Base-by-base conservation (phyloP, 1,140 invertebrate species). In the Saccostrea echinata region DNA sequence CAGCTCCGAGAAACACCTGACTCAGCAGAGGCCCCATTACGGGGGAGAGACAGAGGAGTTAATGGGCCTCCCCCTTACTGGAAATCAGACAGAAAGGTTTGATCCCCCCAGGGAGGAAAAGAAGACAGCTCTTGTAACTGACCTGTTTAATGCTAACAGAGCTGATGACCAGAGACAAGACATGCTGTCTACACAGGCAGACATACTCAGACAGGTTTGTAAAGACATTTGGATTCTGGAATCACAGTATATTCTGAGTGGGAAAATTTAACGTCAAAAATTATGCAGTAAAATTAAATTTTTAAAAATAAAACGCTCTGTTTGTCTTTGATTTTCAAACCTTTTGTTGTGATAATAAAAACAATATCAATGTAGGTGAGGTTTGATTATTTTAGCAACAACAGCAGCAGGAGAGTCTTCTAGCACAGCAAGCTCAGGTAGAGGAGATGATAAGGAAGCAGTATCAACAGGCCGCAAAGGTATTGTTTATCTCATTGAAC, bases 341-440 rank as follows among this genome's bases (percentile, higher is more conserved):
- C 43, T 43, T 43, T 3, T 4, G 43, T 43, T 43, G 43, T 43
- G 43, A 43, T 43, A 9, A 43, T 43, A 43, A 43, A 43, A 43
- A 43, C 1, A 43, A 43, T 43, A 43, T 43, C 9, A 43, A 43
- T 43, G 43, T 43, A 43, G 9, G n/a, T 53, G n/a, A n/a, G n/a
- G n/a, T 84, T 68, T 6, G 3, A n/a, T 12, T 87, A 64, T 33
- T 71, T 18, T 53, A 87, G 81, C 33, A 64, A 84, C 55, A 61
- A 83, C 57, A 84, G 53, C 84, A 89, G 57, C 84, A 89, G 84
- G 88, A 90, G n/a, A 88, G 89, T 57, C 52, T 88, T 1, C 55
- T 87, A 30, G 87, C 88, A 84, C 89, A 90, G 68, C 88, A 91
- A 76, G 90, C 88, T 61, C 82, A 90, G 61, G 24, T 88, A n/a